phyloP scores from a whole-genome alignment of 2,888 invertebrate genomes.

The Cephus spinipes region DNA sequence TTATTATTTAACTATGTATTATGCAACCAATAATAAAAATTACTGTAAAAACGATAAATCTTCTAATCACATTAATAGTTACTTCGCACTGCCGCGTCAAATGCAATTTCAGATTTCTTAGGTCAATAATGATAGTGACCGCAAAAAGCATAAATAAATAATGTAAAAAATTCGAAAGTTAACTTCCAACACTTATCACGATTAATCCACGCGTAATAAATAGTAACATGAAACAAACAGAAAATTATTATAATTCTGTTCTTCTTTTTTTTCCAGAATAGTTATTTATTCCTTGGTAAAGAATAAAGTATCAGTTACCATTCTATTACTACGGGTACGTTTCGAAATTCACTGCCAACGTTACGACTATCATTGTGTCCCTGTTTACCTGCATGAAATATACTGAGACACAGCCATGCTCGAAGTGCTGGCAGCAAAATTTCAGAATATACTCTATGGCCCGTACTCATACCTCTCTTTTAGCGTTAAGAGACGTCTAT shows the following conservation, averaged over 20 bases:
- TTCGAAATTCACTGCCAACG: no score
- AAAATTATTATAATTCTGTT: background rate
- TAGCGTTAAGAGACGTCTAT: no score
- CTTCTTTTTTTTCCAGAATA: background rate
- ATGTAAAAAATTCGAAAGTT: background rate
- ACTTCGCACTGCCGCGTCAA: conserved; percentile 7
- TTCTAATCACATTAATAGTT: background rate
- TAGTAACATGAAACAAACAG: background rate
- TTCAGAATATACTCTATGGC: no score
- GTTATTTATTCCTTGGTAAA: no score
- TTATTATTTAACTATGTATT: conserved; percentile 24
- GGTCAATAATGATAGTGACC: background rate
- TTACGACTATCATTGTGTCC: no score
- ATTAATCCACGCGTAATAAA: background rate
- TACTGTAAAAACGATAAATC: conserved; percentile 8
- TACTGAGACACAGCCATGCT: no score
- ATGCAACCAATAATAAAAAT: conserved; percentile 11
- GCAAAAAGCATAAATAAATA: background rate
- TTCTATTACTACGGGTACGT: no score
- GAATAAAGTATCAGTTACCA: no score
- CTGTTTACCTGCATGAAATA: no score
- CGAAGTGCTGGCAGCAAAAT: no score
- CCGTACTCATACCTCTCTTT: no score
- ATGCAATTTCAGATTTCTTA: conserved; percentile 20
- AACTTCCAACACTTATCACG: background rate